A percentile compares a stretch with the other conserved stretches of the same genome.
Evolutionary conservation across 2,888 invertebrate genomes (phyloP).

Genomic region (Gryllus longicercus): DNA sequence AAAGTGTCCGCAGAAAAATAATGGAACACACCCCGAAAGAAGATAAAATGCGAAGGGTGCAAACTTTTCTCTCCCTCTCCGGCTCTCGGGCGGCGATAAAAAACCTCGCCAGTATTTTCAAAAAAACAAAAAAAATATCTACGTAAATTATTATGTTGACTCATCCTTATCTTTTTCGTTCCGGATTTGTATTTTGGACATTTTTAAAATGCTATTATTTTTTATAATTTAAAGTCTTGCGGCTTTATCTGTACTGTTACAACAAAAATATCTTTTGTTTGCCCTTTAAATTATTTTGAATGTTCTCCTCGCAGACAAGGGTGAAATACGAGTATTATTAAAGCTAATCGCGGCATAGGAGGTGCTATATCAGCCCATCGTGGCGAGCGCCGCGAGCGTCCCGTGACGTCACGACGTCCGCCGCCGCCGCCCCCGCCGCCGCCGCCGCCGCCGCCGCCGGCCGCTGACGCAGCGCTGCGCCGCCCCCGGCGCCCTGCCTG

Average conservation of each 20-base stretch:
- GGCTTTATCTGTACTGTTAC: slow-evolving; percentile 28
- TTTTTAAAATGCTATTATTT: slow-evolving; percentile 33
- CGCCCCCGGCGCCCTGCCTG: not conserved
- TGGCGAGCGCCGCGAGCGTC: not conserved
- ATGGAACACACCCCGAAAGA: slow-evolving; percentile 29
- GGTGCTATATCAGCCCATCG: slow-evolving; percentile 24
- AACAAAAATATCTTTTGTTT: slow-evolving; percentile 32
- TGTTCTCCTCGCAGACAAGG: slow-evolving; percentile 23
- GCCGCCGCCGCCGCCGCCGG: not conserved
- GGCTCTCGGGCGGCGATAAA: not conserved
- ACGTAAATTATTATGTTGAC: slow-evolving; percentile 34
- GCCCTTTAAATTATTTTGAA: slow-evolving; percentile 34
- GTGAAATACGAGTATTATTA: slow-evolving; percentile 25
- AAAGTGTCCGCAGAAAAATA: slow-evolving; percentile 34
- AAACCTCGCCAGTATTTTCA: slow-evolving; percentile 24
- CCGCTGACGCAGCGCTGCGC: slow-evolving; percentile 6
- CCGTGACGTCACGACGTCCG: not conserved
- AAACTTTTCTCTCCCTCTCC: slow-evolving; percentile 11
- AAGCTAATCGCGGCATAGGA: slow-evolving; percentile 25
- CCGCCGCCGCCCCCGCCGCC: not conserved
- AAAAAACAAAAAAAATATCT: slow-evolving; percentile 26
- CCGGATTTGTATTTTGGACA: slow-evolving; percentile 34
- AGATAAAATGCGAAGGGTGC: slow-evolving; percentile 32
- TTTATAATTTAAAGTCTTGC: slow-evolving; percentile 33
- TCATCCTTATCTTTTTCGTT: slow-evolving; percentile 31